Evolutionary conservation across 2,113 vertebrate species (phyloP).

Genomic region (Macaca nemestrina): DNA sequence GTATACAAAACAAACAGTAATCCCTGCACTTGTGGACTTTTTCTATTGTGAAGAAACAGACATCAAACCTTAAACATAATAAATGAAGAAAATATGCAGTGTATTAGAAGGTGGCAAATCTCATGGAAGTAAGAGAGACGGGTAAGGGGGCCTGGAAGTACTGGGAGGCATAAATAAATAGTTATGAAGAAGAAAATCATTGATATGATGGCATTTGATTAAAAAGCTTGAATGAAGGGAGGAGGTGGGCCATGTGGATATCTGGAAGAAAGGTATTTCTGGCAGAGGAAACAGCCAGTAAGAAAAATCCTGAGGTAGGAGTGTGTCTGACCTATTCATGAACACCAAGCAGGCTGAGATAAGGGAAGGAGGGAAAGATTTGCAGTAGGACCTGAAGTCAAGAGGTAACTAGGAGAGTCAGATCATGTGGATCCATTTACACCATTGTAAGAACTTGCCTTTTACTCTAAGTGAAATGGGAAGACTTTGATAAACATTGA

Average conservation of each 20-base stretch:
- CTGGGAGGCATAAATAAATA: background rate
- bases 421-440: background rate
- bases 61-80: background rate
- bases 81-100: background rate
- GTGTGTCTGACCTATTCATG: background rate
- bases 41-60: background rate
- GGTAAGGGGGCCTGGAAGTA: accelerated
- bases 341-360: background rate
- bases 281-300: background rate
- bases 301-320: background rate
- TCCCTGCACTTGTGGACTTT: background rate
- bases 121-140: background rate
- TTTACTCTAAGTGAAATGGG: background rate
- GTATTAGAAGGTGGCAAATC: background rate
- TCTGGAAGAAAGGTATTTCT: background rate
- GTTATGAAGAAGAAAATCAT: background rate
- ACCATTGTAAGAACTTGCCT: background rate
- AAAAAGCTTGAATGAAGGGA: background rate
- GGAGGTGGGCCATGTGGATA: background rate
- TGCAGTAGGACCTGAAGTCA: background rate
- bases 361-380: background rate
- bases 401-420: background rate
- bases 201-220: background rate
- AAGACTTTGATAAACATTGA: background rate
- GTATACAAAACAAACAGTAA: background rate